Evolutionary conservation across 2,888 invertebrate species (phyloP).

Genomic region (Thysanoteuthis rhombus): DNA sequence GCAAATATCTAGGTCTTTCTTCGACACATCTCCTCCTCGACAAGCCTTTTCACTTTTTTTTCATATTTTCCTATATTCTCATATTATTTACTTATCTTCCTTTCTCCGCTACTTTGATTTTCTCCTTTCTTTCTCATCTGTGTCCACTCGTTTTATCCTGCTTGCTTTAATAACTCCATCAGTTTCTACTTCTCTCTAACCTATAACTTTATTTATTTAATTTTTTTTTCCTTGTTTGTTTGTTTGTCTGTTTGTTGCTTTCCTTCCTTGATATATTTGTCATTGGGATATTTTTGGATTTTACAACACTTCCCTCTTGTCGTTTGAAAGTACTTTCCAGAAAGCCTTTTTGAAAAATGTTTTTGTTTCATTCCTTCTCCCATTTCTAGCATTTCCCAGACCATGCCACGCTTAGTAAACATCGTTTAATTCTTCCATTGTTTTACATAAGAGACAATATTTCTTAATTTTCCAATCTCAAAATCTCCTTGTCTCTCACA

Average conservation of each 20-base stretch:
- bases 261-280: too few species aligned
- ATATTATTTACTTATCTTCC: neutral
- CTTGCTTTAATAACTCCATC: neutral
- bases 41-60: neutral
- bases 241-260: neutral
- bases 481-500: too few species aligned
- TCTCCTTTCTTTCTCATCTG: neutral
- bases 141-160: neutral
- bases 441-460: too few species aligned
- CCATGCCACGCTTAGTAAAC: too few species aligned
- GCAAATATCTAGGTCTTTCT: neutral
- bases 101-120: neutral
- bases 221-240: neutral
- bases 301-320: too few species aligned
- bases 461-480: too few species aligned
- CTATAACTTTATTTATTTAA: neutral
- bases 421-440: too few species aligned
- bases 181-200: accelerated
- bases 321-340: too few species aligned
- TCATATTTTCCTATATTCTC: neutral
- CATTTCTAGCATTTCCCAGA: too few species aligned
- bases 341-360: too few species aligned
- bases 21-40: neutral
- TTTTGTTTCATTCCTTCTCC: too few species aligned
- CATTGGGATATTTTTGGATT: too few species aligned